phyloP scores from a whole-genome alignment of 2,888 invertebrate genomes.

The Mystacides longicornis region DNA sequence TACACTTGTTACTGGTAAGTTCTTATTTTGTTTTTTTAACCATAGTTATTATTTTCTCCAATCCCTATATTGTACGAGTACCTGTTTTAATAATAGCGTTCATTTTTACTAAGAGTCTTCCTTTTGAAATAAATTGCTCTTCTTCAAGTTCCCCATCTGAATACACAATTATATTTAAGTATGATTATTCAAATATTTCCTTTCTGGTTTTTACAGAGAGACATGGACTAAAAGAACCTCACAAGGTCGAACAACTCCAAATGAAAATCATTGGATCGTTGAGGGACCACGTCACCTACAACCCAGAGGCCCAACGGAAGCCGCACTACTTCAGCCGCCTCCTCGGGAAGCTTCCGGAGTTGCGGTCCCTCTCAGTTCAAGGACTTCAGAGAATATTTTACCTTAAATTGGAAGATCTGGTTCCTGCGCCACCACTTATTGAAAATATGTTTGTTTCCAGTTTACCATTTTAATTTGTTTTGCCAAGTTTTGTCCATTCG shows the following conservation, averaged over 20 bases:
- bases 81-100: too few relatives aligned
- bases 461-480: slow-evolving; percentile 71
- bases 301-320: slow-evolving; percentile 80
- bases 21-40: background rate
- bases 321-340: slow-evolving; percentile 91
- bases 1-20: slow-evolving; percentile 84
- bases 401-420: slow-evolving; percentile 84
- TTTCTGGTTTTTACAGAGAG: slow-evolving; percentile 58
- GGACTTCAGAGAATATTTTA: slow-evolving; percentile 93
- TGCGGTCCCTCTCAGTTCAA: slow-evolving; percentile 86
- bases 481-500: background rate
- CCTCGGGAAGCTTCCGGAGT: slow-evolving; percentile 85
- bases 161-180: too few relatives aligned
- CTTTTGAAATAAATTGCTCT: too few relatives aligned
- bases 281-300: slow-evolving; percentile 92
- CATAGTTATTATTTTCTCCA: too few relatives aligned
- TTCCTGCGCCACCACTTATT: slow-evolving; percentile 86
- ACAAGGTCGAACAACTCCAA: slow-evolving; percentile 89
- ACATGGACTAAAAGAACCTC: slow-evolving; percentile 85
- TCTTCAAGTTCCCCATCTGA: too few relatives aligned
- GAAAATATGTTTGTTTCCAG: slow-evolving; percentile 94
- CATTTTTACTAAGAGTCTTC: too few relatives aligned
- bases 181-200: background rate
- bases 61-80: too few relatives aligned
- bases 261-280: slow-evolving; percentile 95